A percentile compares a stretch with the other conserved stretches of the same genome.
Evolutionary conservation across 2,113 vertebrate genomes (phyloP).

Genomic region (Delphinus delphis): DNA sequence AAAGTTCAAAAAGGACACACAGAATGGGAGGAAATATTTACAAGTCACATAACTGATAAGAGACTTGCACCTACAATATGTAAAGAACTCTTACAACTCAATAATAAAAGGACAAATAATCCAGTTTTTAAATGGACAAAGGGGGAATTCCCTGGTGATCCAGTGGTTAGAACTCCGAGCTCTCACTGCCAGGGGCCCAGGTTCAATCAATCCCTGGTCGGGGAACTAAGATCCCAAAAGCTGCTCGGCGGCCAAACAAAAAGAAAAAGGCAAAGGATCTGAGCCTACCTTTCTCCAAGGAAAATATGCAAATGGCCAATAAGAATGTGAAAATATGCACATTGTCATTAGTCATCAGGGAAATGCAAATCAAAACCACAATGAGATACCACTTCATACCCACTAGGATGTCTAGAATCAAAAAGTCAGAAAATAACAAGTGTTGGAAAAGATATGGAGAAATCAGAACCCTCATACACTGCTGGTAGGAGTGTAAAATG

Average conservation of each 20-base stretch:
- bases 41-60: not conserved
- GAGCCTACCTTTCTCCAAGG: not conserved
- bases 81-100: not conserved
- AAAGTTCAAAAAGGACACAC: not conserved
- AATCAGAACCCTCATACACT: not conserved
- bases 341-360: not conserved
- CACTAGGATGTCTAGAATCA: not conserved
- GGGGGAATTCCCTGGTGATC: not conserved
- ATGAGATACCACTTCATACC: not conserved
- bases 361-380: not conserved
- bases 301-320: not conserved
- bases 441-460: not conserved
- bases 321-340: not conserved
- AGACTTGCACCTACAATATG: not conserved
- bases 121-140: not conserved
- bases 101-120: not conserved
- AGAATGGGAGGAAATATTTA: not conserved
- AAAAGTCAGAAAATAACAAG: not conserved
- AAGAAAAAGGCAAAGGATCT: not conserved
- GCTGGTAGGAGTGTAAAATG: not conserved
- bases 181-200: not conserved
- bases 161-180: not conserved
- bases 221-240: not conserved
- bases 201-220: not conserved
- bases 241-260: not conserved